phyloP scores from a whole-genome alignment of 2,113 vertebrate species.

The Callorhinus ursinus region DNA sequence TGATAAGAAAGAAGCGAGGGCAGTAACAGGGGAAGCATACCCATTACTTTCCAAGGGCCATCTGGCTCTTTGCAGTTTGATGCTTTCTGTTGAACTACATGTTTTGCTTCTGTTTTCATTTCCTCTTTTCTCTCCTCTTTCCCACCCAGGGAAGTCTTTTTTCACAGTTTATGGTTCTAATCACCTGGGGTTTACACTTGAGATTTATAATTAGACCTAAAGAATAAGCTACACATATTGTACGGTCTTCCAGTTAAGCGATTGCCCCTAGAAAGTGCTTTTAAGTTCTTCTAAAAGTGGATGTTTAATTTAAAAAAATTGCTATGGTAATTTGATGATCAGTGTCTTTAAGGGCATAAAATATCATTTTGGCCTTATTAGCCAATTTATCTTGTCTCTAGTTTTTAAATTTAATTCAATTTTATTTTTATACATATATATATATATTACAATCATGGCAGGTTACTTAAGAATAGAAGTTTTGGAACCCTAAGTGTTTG shows the following conservation, averaged over 20 bases:
- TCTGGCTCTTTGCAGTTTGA: neutral
- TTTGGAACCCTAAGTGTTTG: neutral
- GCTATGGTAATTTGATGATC: neutral
- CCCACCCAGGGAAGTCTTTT: neutral
- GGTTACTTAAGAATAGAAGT: neutral
- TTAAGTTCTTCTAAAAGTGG: conserved; percentile 1
- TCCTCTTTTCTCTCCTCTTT: conserved; percentile 22
- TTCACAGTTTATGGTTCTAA: conserved; percentile 38
- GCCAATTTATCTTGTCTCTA: neutral
- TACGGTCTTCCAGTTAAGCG: neutral
- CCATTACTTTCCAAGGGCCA: neutral
- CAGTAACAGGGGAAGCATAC: neutral
- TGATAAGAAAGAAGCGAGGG: neutral
- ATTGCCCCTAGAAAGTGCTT: neutral
- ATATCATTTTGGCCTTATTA: neutral
- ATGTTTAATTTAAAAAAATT: conserved; percentile 22
- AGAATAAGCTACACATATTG: neutral
- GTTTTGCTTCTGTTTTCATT: conserved; percentile 45
- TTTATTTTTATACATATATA: neutral
- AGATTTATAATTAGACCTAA: conserved; percentile 45
- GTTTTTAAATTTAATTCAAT: neutral
- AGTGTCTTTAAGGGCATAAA: neutral
- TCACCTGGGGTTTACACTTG: conserved; percentile 30
- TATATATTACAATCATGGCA: neutral
- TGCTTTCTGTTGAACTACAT: neutral